These are phyloP conservation scores for Acanthosepion pharaonis DNA, from an alignment of 2,888 invertebrate species.

Conservation along the genomic window DNA sequence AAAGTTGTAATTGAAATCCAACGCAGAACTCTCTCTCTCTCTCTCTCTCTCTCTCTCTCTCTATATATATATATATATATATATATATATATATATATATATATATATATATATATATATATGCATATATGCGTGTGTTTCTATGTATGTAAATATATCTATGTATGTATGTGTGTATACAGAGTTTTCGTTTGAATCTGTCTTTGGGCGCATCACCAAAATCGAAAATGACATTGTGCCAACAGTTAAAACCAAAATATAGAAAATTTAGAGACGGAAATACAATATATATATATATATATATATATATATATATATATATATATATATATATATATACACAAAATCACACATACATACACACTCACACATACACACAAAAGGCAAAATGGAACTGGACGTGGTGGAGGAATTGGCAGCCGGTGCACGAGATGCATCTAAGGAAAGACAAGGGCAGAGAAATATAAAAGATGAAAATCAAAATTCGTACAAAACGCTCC, in stretches of 20 bases:
- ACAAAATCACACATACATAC: too few species aligned
- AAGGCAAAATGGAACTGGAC: too few species aligned
- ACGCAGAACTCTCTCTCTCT: too few species aligned
- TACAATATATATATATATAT: too few species aligned
- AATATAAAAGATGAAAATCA: neutral
- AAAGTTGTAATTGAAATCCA: too few species aligned
- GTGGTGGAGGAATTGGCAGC: too few species aligned
- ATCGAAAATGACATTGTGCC: neutral
- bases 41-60: too few species aligned
- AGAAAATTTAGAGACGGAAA: neutral
- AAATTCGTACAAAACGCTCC: neutral
- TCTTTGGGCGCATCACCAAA: neutral
- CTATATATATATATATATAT: neutral
- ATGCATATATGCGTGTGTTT: neutral
- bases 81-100: neutral
- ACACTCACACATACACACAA: too few species aligned
- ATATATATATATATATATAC: too few species aligned
- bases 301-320: too few species aligned
- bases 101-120: neutral
- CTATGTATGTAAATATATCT: neutral
- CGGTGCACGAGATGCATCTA: too few species aligned
- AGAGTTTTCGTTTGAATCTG: neutral
- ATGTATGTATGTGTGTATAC: neutral
- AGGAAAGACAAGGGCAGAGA: too few species aligned
- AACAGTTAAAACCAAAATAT: conserved; percentile 16